These are phyloP conservation scores for Eledone cirrhosa DNA, from an alignment of 2,888 invertebrate species.

Conservation along the genomic window DNA sequence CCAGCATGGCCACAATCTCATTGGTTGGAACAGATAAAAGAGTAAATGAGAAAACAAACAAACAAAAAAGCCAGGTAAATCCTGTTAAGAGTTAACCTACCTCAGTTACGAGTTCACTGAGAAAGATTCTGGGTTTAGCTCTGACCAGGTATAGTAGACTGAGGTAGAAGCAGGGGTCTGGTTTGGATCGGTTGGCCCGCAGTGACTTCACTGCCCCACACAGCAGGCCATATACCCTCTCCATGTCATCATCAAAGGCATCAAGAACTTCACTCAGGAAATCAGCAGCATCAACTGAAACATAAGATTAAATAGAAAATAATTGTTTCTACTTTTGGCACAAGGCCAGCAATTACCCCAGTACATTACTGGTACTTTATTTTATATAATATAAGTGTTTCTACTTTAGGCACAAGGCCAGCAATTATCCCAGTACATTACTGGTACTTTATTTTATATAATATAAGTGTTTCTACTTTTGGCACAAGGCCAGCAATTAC, in stretches of 20 bases:
- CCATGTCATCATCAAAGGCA: conserved; percentile 81
- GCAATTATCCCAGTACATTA: too few relatives aligned
- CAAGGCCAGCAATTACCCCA: too few relatives aligned
- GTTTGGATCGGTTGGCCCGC: conserved; percentile 81
- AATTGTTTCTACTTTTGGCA: too few relatives aligned
- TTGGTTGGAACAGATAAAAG: neutral
- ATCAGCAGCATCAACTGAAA: conserved; percentile 78
- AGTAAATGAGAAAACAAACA: neutral
- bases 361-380: too few relatives aligned
- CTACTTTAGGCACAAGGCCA: too few relatives aligned
- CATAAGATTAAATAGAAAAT: neutral
- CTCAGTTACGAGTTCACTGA: conserved; percentile 66
- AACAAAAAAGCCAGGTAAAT: neutral
- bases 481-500: too few relatives aligned
- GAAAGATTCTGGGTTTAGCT: conserved; percentile 75
- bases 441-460: too few relatives aligned
- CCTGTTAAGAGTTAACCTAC: conserved; percentile 56
- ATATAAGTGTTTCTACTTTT: too few relatives aligned
- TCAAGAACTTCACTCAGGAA: conserved; percentile 79
- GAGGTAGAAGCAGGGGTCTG: conserved; percentile 81
- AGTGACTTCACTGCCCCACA: conserved; percentile 87
- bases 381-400: too few relatives aligned
- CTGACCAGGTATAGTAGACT: conserved; percentile 83
- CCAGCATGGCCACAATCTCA: too few relatives aligned
- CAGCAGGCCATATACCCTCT: conserved; percentile 78